A percentile compares a stretch with the other conserved stretches of the same genome.
phyloP scores from a whole-genome alignment of 2,888 invertebrate species.

The Mythimna loreyi region DNA sequence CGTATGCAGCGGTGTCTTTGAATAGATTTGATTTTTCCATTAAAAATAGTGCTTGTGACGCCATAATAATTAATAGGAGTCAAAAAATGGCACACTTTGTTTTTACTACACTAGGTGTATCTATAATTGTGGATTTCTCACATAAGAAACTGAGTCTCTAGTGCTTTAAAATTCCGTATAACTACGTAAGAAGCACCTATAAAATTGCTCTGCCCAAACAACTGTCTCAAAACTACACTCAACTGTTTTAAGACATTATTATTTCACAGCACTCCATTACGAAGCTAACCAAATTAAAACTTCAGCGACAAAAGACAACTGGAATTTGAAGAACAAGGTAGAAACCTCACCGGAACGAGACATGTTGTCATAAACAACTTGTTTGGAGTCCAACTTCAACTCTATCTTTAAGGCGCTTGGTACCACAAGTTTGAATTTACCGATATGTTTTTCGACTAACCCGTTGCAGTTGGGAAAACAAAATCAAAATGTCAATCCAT shows the following conservation, averaged over 20 bases:
- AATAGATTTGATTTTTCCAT: too few relatives aligned
- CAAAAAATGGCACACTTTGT: too few relatives aligned
- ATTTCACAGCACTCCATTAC: slow-evolving; percentile 29
- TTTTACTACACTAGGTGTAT: too few relatives aligned
- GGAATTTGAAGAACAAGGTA: slow-evolving; percentile 58
- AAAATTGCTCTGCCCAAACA: background rate
- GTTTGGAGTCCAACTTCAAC: slow-evolving; percentile 52
- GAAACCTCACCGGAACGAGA: slow-evolving; percentile 52
- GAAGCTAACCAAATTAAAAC: slow-evolving; percentile 51
- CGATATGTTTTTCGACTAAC: background rate
- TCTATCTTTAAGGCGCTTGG: slow-evolving; percentile 40
- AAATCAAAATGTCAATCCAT: background rate
- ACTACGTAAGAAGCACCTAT: background rate
- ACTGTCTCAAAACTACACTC: background rate
- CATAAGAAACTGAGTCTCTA: background rate
- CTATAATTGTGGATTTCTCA: too few relatives aligned
- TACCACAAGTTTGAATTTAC: background rate
- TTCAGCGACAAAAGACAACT: slow-evolving; percentile 46
- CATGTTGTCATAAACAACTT: slow-evolving; percentile 67
- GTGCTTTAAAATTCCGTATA: background rate
- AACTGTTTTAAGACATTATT: background rate
- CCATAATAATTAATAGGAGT: too few relatives aligned
- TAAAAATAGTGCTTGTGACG: too few relatives aligned
- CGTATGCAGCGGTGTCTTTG: too few relatives aligned
- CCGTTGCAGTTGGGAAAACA: background rate